Base-by-base conservation (phyloP, 2,797 vertebrate genomes). In the Pangasius sanitwongsei region DNA sequence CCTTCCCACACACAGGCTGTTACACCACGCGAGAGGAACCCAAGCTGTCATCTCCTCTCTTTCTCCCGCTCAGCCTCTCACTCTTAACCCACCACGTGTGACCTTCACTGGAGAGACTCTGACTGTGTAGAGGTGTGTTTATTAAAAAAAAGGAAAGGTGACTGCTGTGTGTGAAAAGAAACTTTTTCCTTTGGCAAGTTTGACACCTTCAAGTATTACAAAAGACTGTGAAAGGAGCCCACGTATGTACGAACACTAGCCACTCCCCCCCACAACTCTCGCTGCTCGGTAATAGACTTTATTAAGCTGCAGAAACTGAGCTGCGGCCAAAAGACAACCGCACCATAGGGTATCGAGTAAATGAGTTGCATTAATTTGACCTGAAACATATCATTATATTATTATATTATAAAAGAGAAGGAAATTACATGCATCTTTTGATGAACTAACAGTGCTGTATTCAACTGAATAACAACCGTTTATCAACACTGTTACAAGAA, bases 1-100 rank as follows among this genome's bases (percentile, higher is more conserved):
- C 74, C 89, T 81, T 85, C 89, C 89, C 85, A 90, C 89, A 87
- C 86, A 90, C 89, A 90, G 74, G 89, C 89, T 87, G 89, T 87
- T 90, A 67, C 72, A 85, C 72, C 86, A 85, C 81, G 83, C 86
- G 65, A 72, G 89, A 85, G 55, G 74, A 90, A 81, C 82, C 82
- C 89, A 87, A 87, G 89, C 89, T 63, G 86, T 85, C 89, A 87
- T 74, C 89, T 85, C 67, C 53, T 67, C 81, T 77, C 20, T 50
- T 57, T 82, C 69, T 87, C 83, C 55, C 15, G 53, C 41, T 87
- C 53, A 59, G 74, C 86, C n/a, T 70, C 65, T 85, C 86, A 69
- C 82, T 57, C 83, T 41, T 55, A 85, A 83, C 82, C 74, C 83
- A 81, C 89, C 86, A 87, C 50, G 81, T 87, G 86, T 84, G 86